Evolutionary conservation across 2,888 invertebrate species (phyloP).

Genomic region (Drosophila yooni): DNA sequence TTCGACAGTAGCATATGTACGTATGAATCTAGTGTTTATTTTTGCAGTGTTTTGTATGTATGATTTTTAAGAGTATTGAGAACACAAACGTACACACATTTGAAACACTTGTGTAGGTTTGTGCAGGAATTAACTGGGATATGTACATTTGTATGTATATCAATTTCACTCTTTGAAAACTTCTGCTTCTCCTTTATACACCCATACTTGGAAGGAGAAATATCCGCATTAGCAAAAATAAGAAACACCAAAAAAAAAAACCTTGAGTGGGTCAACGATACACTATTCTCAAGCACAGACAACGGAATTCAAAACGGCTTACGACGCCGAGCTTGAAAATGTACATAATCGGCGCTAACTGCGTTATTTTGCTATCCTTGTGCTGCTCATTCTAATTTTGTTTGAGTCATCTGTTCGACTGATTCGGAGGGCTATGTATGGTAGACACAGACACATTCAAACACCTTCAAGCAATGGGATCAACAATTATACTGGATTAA

Average conservation of each 20-base stretch:
- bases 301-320: slow-evolving; percentile 26
- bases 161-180: not conserved
- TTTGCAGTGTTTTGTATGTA: not conserved
- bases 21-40: not conserved
- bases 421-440: too few relatives aligned
- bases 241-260: not conserved
- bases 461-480: too few relatives aligned
- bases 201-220: not conserved
- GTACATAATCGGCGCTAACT: not conserved
- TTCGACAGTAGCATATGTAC: too few relatives aligned
- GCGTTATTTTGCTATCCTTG: too few relatives aligned
- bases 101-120: not conserved
- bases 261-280: not conserved
- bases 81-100: not conserved
- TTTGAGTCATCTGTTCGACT: too few relatives aligned
- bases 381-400: too few relatives aligned
- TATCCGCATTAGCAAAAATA: slow-evolving; percentile 18
- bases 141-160: not conserved
- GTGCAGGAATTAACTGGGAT: not conserved
- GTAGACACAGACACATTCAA: too few relatives aligned
- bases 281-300: slow-evolving; percentile 8
- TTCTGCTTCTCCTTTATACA: not conserved
- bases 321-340: not conserved
- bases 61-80: not conserved
- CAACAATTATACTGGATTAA: too few relatives aligned